Evolutionary conservation across 2,797 vertebrate genomes (phyloP), one percentile per base, ranked within the genome.

Genomic region (Schizopygopsis pylzovi): DNA sequence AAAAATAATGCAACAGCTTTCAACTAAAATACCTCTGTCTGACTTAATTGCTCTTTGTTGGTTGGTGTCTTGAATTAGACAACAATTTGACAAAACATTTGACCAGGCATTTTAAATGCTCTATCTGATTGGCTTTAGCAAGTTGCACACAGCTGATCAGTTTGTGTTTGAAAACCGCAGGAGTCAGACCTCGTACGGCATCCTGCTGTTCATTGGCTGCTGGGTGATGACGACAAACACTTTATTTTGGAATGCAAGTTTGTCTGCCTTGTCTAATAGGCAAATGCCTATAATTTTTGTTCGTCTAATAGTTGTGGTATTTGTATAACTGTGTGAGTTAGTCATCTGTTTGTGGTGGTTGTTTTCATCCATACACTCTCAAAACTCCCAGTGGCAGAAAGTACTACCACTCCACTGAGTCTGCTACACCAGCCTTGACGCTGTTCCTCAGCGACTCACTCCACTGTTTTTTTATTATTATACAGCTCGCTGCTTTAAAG

Each of bases 11-110:
- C 25, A 20, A 10, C 56, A 45, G 56, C n/a, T 78, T 70, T 78
- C n/a, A 61, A 25, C 59, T 4, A 61, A 61, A 61, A 61, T 0
- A 25, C 56, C 52, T 72, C 63, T 47, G 54, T 72, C 25, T 80
- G 71, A 79, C 39, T 45, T 37, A 75, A 41, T 49, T 79, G 52
- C 25, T 68, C 25, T 10, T 61, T 86, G 47, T 82, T 56, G n/a
- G 59, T 52, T 47, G 59, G 61, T 47, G 49, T 43, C n/a, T 45
- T 59, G 25, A 70, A 79, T 82, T 75, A 87, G 87, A 79, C 90
- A 91, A 90, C 91, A 92, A 89, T 92, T 92, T 92, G 90, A 88
- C 87, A 88, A 85, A 88, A 89, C 73, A 84, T 92, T 89, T 92
- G 88, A 33, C 28, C 85, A 92, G 88, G 92, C 0, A 78, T 84